Conservation (phyloP, 1,140 invertebrate genomes). For the Philopotamus ludificatus region DNA sequence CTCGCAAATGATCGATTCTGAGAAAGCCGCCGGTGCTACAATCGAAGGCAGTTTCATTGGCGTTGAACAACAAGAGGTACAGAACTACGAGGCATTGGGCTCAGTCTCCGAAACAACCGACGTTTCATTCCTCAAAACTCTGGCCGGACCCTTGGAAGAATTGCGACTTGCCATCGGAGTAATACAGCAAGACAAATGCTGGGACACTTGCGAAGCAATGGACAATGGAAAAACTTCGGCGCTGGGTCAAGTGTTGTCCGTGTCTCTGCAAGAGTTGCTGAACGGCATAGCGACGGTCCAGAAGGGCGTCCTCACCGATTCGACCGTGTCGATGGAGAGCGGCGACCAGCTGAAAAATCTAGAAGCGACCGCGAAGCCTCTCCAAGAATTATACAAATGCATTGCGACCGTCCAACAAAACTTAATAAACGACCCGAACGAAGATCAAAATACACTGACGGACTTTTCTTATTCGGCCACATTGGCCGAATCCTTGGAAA, state of each 20-base stretch:
- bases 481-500: slow-evolving; percentile 39
- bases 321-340: neutral
- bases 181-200: slow-evolving; percentile 40
- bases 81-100: neutral
- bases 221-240: neutral
- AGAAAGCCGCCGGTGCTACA: neutral
- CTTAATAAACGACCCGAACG: slow-evolving; percentile 37
- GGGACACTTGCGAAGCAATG: slow-evolving; percentile 36
- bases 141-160: slow-evolving; percentile 42
- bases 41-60: neutral
- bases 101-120: slow-evolving; percentile 8
- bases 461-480: slow-evolving; percentile 27
- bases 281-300: slow-evolving; percentile 30
- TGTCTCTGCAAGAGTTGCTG: slow-evolving; percentile 27
- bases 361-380: slow-evolving; percentile 46
- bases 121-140: slow-evolving; percentile 36
- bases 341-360: neutral
- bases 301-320: slow-evolving; percentile 13
- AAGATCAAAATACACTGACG: slow-evolving; percentile 24
- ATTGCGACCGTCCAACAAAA: slow-evolving; percentile 46
- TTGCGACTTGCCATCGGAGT: slow-evolving; percentile 40
- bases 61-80: neutral
- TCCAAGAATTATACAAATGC: slow-evolving; percentile 50
- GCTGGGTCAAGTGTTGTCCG: slow-evolving; percentile 8
- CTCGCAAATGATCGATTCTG: neutral